A percentile compares a stretch with the other conserved stretches of the same genome.
phyloP scores from a whole-genome alignment of 2,113 vertebrate genomes.

The Neopipo cinnamomea region DNA sequence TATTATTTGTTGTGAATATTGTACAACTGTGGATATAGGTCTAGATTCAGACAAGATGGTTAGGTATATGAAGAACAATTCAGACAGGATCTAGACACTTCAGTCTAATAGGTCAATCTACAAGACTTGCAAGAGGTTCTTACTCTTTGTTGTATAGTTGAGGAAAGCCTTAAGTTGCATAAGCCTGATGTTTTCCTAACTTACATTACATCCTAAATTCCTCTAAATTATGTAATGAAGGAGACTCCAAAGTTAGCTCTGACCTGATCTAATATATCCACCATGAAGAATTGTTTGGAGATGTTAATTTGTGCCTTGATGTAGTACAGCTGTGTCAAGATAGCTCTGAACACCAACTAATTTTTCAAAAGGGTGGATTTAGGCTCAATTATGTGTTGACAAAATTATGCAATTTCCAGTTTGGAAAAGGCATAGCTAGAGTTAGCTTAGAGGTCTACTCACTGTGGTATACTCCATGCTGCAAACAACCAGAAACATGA shows the following conservation, averaged over 20 bases:
- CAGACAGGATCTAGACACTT: not conserved
- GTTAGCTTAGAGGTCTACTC: not conserved
- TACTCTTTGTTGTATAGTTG: not conserved
- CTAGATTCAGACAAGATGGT: not conserved
- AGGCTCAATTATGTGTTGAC: not conserved
- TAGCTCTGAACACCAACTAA: not conserved
- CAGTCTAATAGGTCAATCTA: not conserved
- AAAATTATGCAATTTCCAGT: not conserved
- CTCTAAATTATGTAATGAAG: not conserved
- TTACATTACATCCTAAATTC: not conserved
- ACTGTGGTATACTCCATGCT: not conserved
- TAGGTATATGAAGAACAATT: not conserved
- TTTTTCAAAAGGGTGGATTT: not conserved
- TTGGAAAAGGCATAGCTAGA: not conserved
- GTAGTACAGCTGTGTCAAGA: not conserved
- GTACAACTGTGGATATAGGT: not conserved
- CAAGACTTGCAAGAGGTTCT: not conserved
- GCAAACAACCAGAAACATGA: not conserved
- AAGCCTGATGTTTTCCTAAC: not conserved
- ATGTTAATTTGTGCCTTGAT: not conserved
- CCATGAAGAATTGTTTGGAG: not conserved
- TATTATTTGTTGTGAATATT: not conserved
- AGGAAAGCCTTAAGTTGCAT: not conserved
- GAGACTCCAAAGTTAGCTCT: not conserved
- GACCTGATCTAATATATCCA: not conserved